A percentile compares a stretch with the other conserved stretches of the same genome.
Evolutionary conservation across 2,113 vertebrate genomes (phyloP).

Genomic region (Chaetodon auriga): DNA sequence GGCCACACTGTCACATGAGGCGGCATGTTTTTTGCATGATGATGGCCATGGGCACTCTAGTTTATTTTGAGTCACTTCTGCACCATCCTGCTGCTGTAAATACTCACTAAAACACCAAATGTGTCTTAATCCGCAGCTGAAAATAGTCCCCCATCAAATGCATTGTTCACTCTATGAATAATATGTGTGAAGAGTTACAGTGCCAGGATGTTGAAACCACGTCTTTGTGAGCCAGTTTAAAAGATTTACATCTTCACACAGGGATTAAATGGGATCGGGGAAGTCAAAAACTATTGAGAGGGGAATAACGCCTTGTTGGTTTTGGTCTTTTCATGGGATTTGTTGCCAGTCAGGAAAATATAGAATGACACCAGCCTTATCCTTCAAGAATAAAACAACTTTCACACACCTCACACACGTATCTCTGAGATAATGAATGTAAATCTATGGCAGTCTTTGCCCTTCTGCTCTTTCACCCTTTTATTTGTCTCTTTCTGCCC

Average conservation of each 20-base stretch:
- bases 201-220: neutral
- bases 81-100: neutral
- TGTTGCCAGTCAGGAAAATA: neutral
- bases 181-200: neutral
- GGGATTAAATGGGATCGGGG: neutral
- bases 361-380: neutral
- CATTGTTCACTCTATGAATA: neutral
- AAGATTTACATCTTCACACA: neutral
- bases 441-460: neutral
- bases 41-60: neutral
- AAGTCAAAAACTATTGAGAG: too few relatives aligned
- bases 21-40: neutral
- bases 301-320: neutral
- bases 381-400: neutral
- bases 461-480: neutral
- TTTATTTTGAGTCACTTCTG: neutral
- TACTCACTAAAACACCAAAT: neutral
- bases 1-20: neutral
- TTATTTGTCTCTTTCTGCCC: constrained; percentile 14
- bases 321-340: neutral
- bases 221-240: neutral
- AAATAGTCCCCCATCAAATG: constrained; percentile 2
- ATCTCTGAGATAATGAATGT: constrained; percentile 3
- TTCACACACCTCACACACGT: neutral
- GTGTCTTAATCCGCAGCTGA: neutral